phyloP scores from a whole-genome alignment of 2,113 vertebrate genomes.

The Centrocercus urophasianus region DNA sequence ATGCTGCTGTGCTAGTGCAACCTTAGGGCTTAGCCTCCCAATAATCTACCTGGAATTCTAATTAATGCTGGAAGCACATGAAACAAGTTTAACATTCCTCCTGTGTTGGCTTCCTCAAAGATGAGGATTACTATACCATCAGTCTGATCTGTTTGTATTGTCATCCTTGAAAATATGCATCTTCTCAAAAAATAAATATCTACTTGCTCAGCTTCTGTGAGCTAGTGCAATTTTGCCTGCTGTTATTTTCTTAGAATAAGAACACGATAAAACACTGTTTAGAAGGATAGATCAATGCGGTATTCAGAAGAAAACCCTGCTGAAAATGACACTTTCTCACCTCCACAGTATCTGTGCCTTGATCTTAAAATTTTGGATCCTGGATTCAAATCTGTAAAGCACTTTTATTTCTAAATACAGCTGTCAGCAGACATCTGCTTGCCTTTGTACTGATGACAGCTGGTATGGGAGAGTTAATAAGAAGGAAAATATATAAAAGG shows the following conservation, averaged over 20 bases:
- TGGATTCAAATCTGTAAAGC: conserved; percentile 27
- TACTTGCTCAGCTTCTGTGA: not conserved
- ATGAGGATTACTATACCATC: not conserved
- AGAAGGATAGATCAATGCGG: conserved; percentile 19
- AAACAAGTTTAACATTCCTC: conserved; percentile 22
- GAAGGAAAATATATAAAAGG: not conserved
- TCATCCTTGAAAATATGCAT: not conserved
- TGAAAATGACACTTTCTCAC: conserved; percentile 32
- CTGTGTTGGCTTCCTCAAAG: not conserved
- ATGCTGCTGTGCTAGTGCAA: not conserved
- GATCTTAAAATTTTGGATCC: conserved; percentile 41
- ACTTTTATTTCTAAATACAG: conserved; percentile 44
- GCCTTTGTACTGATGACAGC: conserved; percentile 14
- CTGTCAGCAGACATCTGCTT: conserved; percentile 32
- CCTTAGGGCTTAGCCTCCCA: not conserved
- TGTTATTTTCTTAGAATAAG: conserved; percentile 8
- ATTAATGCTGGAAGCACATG: conserved; percentile 16
- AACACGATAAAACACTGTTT: conserved; percentile 23
- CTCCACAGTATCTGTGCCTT: conserved; percentile 8
- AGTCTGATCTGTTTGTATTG: not conserved
- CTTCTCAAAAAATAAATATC: conserved; percentile 29
- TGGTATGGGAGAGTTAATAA: conserved; percentile 15
- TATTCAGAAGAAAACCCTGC: not conserved
- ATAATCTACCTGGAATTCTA: not conserved
- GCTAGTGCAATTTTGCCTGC: conserved; percentile 9